Percentiles rank a stretch among this genome's conserved stretches.
Conservation (phyloP, 1,140 invertebrate species). For the Drosophila pseudoobscura region DNA sequence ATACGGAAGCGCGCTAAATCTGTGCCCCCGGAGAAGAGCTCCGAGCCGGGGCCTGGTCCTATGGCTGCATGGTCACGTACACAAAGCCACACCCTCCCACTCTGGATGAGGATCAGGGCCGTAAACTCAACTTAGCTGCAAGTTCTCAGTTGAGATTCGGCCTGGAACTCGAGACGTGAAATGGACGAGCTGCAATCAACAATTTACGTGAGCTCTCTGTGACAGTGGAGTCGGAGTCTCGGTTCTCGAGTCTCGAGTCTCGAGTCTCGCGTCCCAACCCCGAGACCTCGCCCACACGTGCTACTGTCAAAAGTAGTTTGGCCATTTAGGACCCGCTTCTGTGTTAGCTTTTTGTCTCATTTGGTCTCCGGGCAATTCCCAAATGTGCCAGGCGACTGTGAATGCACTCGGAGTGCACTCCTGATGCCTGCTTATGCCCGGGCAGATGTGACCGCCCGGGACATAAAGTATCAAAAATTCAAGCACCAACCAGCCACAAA, state of each 20-base stretch:
- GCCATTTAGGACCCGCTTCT: conserved; percentile 28
- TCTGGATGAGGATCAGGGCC: conserved; percentile 22
- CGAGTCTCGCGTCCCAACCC: no score
- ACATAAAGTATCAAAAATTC: conserved; percentile 54
- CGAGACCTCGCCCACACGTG: neutral
- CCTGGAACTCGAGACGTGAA: conserved; percentile 60
- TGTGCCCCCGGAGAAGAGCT: conserved; percentile 3
- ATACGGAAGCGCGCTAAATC: conserved; percentile 20
- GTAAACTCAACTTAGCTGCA: conserved; percentile 75
- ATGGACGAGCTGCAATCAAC: conserved; percentile 64
- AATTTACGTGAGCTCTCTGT: conserved; percentile 57
- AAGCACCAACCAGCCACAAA: conserved; percentile 46
- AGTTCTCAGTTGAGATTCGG: conserved; percentile 73
- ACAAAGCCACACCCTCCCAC: conserved; percentile 35
- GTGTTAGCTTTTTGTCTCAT: conserved; percentile 12
- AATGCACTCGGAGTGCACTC: conserved; percentile 58
- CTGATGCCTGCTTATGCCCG: conserved; percentile 40
- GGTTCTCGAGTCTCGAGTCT: conserved; percentile 15
- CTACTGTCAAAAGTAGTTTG: conserved; percentile 55
- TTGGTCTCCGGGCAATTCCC: conserved; percentile 22
- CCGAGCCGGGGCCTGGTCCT: conserved; percentile 8
- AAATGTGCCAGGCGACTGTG: conserved; percentile 14
- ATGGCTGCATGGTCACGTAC: conserved; percentile 72
- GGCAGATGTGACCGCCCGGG: conserved; percentile 48
- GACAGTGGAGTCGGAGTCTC: conserved; percentile 28